Conservation (phyloP, 2,113 vertebrate species). For the Pelvicachromis taeniatus region DNA sequence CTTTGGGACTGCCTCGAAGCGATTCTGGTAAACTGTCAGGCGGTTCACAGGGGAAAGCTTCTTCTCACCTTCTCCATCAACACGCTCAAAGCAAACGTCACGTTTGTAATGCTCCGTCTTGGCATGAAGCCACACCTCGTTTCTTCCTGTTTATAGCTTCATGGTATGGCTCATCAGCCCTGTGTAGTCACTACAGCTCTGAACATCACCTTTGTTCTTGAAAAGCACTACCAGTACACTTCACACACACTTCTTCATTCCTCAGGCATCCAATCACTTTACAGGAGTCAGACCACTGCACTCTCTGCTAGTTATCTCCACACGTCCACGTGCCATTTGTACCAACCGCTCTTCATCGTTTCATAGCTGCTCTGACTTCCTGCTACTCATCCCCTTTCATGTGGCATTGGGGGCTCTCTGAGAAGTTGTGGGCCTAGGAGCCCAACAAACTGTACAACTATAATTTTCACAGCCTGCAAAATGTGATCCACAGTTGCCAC, state of each 20-base stretch:
- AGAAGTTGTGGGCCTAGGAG: neutral
- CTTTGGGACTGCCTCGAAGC: too few species aligned
- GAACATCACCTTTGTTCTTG: neutral
- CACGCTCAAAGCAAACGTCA: fast-evolving
- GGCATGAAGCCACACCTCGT: fast-evolving
- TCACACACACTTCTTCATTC: neutral
- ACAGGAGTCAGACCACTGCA: fast-evolving
- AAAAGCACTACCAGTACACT: neutral
- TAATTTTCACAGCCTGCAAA: neutral
- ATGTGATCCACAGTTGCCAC: fast-evolving
- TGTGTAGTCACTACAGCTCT: fast-evolving
- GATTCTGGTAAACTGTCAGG: too few species aligned
- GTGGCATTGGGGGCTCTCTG: neutral
- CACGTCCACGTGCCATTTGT: fast-evolving
- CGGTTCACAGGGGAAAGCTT: neutral
- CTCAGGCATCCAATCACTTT: fast-evolving
- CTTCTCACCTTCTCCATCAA: neutral
- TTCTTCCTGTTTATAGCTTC: fast-evolving
- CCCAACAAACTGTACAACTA: too few species aligned
- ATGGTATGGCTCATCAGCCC: fast-evolving
- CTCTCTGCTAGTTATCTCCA: too few species aligned
- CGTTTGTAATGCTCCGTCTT: fast-evolving
- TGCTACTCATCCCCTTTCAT: neutral
- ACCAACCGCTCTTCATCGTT: neutral
- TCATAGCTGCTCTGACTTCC: neutral